These are phyloP conservation scores for Strongylocentrotus purpuratus DNA, from an alignment of 35 echinoderm and acorn worm species.

Conservation along the genomic window DNA sequence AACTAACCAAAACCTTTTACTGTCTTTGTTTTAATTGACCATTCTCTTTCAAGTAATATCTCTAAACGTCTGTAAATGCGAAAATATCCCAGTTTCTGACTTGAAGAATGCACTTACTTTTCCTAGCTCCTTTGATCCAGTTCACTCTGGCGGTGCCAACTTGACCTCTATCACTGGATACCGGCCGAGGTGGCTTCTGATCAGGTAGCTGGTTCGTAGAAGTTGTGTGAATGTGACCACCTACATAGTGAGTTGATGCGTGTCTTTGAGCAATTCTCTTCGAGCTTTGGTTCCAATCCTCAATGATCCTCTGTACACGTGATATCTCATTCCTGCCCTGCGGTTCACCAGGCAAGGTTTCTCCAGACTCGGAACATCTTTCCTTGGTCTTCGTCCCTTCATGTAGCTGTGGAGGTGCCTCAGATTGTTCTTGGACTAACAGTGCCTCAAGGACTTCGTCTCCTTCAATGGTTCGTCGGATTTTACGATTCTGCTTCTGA, in stretches of 20 bases:
- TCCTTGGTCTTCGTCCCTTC: background rate
- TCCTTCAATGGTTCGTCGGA: slow-evolving; percentile 25
- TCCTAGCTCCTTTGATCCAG: background rate
- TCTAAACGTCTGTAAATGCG: background rate
- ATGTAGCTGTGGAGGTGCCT: background rate
- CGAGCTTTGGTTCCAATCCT: slow-evolving; percentile 33
- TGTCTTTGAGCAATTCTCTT: background rate
- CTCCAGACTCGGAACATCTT: background rate
- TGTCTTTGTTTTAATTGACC: too few relatives aligned
- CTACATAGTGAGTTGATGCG: background rate
- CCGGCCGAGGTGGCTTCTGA: background rate
- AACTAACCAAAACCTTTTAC: too few relatives aligned
- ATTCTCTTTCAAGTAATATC: too few relatives aligned
- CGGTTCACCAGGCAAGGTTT: background rate
- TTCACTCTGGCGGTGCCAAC: background rate
- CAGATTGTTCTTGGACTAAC: slow-evolving; percentile 7
- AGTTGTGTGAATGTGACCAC: background rate
- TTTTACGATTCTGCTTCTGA: slow-evolving; percentile 53
- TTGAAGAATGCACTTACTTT: background rate
- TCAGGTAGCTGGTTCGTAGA: background rate
- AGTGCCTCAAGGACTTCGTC: slow-evolving; percentile 29
- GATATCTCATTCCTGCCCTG: background rate
- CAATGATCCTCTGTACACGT: slow-evolving; percentile 19
- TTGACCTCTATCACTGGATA: background rate
- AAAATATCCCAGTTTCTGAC: background rate